Conservation (phyloP, 2,888 invertebrate species). For the Campopleginae sp. region DNA sequence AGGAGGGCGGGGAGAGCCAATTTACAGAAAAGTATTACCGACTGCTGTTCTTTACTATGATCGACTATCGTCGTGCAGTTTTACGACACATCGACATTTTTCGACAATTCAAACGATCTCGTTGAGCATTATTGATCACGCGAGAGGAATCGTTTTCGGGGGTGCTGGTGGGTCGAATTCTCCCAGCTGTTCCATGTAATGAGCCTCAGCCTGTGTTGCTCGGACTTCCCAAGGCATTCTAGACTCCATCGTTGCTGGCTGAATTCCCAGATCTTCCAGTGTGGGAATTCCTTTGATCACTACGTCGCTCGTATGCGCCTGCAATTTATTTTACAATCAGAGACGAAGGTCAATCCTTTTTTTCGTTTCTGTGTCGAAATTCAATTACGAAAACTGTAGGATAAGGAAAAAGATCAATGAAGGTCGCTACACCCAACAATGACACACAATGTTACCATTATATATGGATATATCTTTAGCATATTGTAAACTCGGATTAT, state of each 20-base stretch:
- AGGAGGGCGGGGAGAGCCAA: neutral
- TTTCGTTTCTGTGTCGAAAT: neutral
- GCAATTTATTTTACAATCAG: slow-evolving; percentile 46
- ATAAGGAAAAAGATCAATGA: too few species aligned
- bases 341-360: neutral
- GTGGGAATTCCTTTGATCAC: slow-evolving; percentile 88
- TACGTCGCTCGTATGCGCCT: slow-evolving; percentile 92
- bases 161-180: slow-evolving; percentile 89
- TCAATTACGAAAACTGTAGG: too few species aligned
- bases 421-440: too few species aligned
- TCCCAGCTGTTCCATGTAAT: slow-evolving; percentile 91
- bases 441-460: too few species aligned
- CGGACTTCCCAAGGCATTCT: slow-evolving; percentile 93
- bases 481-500: too few species aligned
- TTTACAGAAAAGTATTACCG: slow-evolving; percentile 14
- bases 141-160: slow-evolving; percentile 85
- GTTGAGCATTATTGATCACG: slow-evolving; percentile 24
- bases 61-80: neutral
- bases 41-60: slow-evolving; percentile 6
- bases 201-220: slow-evolving; percentile 88
- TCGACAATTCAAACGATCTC: neutral
- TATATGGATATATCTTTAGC: too few species aligned
- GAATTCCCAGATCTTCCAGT: slow-evolving; percentile 95
- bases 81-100: neutral
- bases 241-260: slow-evolving; percentile 90